These are phyloP conservation scores for Darevskia nairensis DNA, from an alignment of 2,797 vertebrate genomes.

Conservation along the genomic window DNA sequence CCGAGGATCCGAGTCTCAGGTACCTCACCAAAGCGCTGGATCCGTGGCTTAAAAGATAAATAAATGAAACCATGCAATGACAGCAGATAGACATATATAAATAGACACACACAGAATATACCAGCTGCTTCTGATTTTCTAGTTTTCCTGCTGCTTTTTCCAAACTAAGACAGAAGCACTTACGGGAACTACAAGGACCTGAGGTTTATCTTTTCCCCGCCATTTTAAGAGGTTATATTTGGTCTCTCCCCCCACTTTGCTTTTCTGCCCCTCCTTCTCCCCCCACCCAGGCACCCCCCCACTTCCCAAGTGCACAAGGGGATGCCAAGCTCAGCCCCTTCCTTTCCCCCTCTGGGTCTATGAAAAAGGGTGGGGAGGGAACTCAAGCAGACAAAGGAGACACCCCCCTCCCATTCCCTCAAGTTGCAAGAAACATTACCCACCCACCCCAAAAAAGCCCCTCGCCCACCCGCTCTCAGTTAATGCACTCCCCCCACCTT, in stretches of 20 bases:
- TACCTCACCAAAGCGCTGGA: neutral
- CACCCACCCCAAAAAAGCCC: neutral
- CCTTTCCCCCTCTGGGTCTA: neutral
- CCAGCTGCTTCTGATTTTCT: neutral
- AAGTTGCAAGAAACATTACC: neutral
- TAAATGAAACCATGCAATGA: neutral
- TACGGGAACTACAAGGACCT: neutral
- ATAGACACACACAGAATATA: neutral
- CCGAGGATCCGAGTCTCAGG: neutral
- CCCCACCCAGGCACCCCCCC: too few species aligned
- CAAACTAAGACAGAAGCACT: neutral
- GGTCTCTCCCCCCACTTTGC: neutral
- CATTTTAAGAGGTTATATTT: slow-evolving; percentile 11
- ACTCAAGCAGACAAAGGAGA: neutral
- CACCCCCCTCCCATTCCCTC: too few species aligned
- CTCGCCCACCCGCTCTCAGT: too few species aligned
- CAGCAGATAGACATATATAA: neutral
- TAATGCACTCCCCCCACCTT: neutral
- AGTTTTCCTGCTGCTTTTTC: neutral
- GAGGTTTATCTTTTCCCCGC: slow-evolving; percentile 12
- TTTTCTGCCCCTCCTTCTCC: too few species aligned
- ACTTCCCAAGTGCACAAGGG: neutral
- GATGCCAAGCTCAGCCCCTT: neutral
- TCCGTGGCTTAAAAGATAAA: neutral
- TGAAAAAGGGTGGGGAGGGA: neutral